Base-by-base conservation (phyloP, 35 echinoderm and acorn worm species). In the Apostichopus japonicus region DNA sequence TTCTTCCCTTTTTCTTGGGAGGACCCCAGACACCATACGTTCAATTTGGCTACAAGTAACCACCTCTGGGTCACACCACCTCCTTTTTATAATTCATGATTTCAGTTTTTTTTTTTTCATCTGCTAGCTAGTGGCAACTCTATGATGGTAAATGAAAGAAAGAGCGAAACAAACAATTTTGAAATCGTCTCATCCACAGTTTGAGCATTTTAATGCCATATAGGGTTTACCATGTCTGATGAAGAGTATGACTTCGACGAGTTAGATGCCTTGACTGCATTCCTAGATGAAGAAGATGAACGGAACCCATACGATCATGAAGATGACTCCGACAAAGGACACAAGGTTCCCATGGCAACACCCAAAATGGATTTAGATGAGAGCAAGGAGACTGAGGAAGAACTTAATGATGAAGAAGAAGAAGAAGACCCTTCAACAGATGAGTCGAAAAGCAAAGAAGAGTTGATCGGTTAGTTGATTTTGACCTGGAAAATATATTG, bases 361-460 rank as follows among this genome's bases (percentile, higher is more conserved):
- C 77, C 0, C 17, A 17, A 24, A 24, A 17, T 9, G 10, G 21
- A 44, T 24, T 44, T 11, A 65, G 8, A 72, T 72, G 86, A 33
- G 9, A 22, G 17, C 11, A 72, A 72, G 33, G 33, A 44, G n/a
- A 23, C 19, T 54, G 67, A 17, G 11, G 61, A 2, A 14, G 86
- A 51, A 6, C 2, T 23, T 24, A 53, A 72, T 9, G 86, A 89
- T 33, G 86, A 72, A 14, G 86, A 19, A 21, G 22, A 72, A 6
- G 61, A 63, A 27, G 61, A 89, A 6, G 86, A 89, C 25, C 27
- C 11, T 13, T 65, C 6, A 27, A 33, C 8, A 27, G 92, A 94
- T 90, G 93, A 94, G 65, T 57, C 25, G 33, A 94, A 94, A 73
- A 84, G 78, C 25, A 94, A 82, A 71, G 72, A 94, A 53, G 86